A percentile compares a stretch with the other conserved stretches of the same genome.
Conservation (phyloP, 2,888 invertebrate genomes). For the Sesia apiformis region DNA sequence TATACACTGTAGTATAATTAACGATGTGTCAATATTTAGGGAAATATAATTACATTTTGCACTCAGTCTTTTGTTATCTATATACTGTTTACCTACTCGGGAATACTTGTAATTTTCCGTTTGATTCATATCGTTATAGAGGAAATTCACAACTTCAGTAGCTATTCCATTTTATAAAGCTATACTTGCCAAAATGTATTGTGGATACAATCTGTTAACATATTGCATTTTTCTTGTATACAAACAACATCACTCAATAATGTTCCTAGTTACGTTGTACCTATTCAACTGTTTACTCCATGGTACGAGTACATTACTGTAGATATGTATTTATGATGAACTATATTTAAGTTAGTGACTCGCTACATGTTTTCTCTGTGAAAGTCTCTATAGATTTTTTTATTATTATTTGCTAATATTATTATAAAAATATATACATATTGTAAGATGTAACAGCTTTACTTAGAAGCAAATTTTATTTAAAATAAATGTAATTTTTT, state of each 20-base stretch:
- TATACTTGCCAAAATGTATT: conserved; percentile 48
- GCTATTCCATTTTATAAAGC: conserved; percentile 32
- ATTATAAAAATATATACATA: conserved; percentile 29
- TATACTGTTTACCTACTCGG: too few relatives aligned
- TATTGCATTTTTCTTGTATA: conserved; percentile 31
- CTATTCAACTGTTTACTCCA: conserved; percentile 15
- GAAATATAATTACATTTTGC: too few relatives aligned
- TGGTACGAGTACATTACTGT: conserved; percentile 24
- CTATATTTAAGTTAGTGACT: conserved; percentile 46
- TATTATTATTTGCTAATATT: conserved; percentile 62
- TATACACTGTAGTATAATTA: too few relatives aligned
- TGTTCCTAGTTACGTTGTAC: conserved; percentile 22
- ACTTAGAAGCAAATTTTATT: conserved; percentile 67
- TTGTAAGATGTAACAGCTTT: conserved; percentile 72
- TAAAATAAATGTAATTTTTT: conserved; percentile 61
- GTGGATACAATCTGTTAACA: conserved; percentile 25
- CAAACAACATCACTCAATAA: conserved; percentile 35
- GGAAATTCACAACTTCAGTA: conserved; percentile 5
- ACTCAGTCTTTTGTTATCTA: too few relatives aligned
- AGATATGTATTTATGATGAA: conserved; percentile 40
- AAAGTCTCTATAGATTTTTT: conserved; percentile 53
- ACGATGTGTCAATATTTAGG: too few relatives aligned
- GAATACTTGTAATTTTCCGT: too few relatives aligned
- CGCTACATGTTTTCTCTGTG: conserved; percentile 40
- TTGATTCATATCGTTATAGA: conserved; percentile 10